A percentile compares a stretch with the other conserved stretches of the same genome.
Evolutionary conservation across 2,888 invertebrate genomes (phyloP).

Genomic region (Athetis lepigone): DNA sequence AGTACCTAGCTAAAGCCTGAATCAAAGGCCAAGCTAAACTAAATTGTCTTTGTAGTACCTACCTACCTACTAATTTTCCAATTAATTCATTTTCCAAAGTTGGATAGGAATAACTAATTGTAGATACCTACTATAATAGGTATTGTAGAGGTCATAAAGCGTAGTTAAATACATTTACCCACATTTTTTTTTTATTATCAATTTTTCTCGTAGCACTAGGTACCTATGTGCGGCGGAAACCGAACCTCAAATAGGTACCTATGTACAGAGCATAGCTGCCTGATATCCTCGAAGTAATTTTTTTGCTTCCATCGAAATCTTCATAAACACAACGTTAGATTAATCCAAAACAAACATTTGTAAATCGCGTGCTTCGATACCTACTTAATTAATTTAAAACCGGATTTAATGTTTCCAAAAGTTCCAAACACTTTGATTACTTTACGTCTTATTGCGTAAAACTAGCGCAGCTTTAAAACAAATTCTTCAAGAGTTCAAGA

Average conservation of each 20-base stretch:
- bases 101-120: too few relatives aligned
- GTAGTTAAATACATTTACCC: too few relatives aligned
- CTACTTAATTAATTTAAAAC: conserved; percentile 18
- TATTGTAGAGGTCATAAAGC: too few relatives aligned
- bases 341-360: conserved; percentile 1
- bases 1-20: conserved; percentile 12
- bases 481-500: too few relatives aligned
- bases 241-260: too few relatives aligned
- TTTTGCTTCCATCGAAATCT: not conserved
- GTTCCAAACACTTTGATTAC: conserved; percentile 13
- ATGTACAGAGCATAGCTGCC: not conserved
- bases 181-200: too few relatives aligned
- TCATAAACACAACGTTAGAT: not conserved
- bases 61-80: too few relatives aligned
- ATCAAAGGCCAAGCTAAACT: conserved; percentile 27
- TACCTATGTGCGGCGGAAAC: too few relatives aligned
- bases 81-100: too few relatives aligned
- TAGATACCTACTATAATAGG: too few relatives aligned
- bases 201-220: too few relatives aligned
- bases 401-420: conserved; percentile 37
- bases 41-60: too few relatives aligned
- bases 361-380: conserved; percentile 12
- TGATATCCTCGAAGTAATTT: not conserved
- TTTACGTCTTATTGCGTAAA: conserved; percentile 18
- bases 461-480: conserved; percentile 1